phyloP scores from a whole-genome alignment of 2,113 vertebrate genomes.

The Ophthalmolycus amberensis region DNA sequence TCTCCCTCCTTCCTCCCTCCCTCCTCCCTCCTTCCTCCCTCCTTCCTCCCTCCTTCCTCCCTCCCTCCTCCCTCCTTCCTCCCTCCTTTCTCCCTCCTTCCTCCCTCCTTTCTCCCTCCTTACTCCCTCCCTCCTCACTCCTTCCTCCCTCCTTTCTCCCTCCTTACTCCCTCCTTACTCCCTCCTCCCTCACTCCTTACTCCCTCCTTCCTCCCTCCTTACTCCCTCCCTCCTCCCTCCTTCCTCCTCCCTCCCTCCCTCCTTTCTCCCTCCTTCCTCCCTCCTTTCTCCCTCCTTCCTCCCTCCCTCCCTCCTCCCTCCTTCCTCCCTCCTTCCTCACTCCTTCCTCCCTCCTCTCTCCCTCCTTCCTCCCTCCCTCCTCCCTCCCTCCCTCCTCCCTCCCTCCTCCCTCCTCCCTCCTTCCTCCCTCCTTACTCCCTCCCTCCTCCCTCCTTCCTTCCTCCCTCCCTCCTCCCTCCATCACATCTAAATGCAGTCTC shows the following conservation, averaged over 20 bases:
- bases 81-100: slow-evolving; percentile 22
- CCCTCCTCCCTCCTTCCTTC: slow-evolving; percentile 14
- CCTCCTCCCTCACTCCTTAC: too few species aligned
- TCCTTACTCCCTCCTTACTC: slow-evolving; percentile 2
- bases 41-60: not conserved
- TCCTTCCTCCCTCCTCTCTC: not conserved
- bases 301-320: not conserved
- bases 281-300: slow-evolving; percentile 9
- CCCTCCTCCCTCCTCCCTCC: slow-evolving; percentile 32
- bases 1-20: not conserved
- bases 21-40: slow-evolving; percentile 30
- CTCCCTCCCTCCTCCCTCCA: slow-evolving; percentile 19
- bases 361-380: slow-evolving; percentile 28
- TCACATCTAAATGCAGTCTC: slow-evolving; percentile 23
- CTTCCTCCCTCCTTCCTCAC: slow-evolving; percentile 25
- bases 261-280: slow-evolving; percentile 16
- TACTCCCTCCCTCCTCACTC: not conserved
- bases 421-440: not conserved
- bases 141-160: slow-evolving; percentile 28
- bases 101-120: slow-evolving; percentile 30
- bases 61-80: slow-evolving; percentile 14
- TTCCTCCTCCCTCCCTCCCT: too few species aligned
- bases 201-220: slow-evolving; percentile 13
- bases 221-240: slow-evolving; percentile 18
- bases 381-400: slow-evolving; percentile 7